These are phyloP conservation scores for Cotesia congregata DNA, from an alignment of 2,888 invertebrate genomes.

Conservation along the genomic window DNA sequence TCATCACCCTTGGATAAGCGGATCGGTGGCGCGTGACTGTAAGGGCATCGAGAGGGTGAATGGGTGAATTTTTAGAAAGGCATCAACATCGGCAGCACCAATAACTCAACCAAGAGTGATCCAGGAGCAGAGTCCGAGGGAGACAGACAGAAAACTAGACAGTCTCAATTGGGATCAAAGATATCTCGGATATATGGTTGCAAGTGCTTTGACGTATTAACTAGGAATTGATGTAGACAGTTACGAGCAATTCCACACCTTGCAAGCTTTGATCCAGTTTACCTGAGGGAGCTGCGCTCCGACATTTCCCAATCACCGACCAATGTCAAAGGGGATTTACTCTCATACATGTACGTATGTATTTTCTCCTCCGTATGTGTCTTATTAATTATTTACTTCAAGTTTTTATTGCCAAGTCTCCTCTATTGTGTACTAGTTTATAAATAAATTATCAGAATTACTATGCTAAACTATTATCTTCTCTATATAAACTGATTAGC, in stretches of 20 bases:
- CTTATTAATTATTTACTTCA: constrained; percentile 10
- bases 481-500: too few species aligned
- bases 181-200: constrained; percentile 51
- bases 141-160: background rate
- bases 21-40: constrained; percentile 53
- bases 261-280: constrained; percentile 52
- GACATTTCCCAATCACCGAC: constrained; percentile 30
- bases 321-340: constrained; percentile 23
- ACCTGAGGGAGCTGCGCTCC: constrained; percentile 35
- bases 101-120: constrained; percentile 32
- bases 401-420: background rate
- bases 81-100: background rate
- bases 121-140: background rate
- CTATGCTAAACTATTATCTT: too few species aligned
- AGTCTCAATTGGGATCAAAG: constrained; percentile 42
- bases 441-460: too few species aligned
- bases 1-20: constrained; percentile 49
- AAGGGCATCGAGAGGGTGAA: constrained; percentile 44
- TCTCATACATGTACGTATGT: background rate
- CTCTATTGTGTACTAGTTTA: background rate
- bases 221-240: constrained; percentile 62
- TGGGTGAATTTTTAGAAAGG: constrained; percentile 57
- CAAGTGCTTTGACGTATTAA: constrained; percentile 61
- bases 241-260: constrained; percentile 53
- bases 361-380: background rate